Evolutionary conservation across 2,113 vertebrate genomes (phyloP).

Genomic region (Hydropotes inermis): DNA sequence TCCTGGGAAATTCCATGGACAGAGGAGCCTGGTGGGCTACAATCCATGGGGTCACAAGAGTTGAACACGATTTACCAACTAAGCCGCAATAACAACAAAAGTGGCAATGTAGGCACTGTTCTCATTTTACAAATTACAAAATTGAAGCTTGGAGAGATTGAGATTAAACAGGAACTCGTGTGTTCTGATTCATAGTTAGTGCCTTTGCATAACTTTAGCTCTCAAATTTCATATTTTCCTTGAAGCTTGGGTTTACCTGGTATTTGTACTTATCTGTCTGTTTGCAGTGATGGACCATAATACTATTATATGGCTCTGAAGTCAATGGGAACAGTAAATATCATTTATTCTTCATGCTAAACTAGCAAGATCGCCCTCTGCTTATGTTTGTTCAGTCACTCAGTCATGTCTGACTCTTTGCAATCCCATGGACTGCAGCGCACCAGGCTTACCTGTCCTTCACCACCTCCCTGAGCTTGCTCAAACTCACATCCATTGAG

Average conservation of each 20-base stretch:
- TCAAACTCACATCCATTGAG: neutral
- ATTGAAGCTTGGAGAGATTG: neutral
- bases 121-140: neutral
- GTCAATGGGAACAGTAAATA: neutral
- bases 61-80: neutral
- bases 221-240: neutral
- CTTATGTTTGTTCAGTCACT: neutral
- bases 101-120: neutral
- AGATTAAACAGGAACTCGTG: neutral
- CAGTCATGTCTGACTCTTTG: neutral
- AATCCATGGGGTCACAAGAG: neutral
- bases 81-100: neutral
- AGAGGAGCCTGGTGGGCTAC: neutral
- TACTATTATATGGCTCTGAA: neutral
- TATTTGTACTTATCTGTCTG: neutral
- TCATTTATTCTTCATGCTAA: neutral
- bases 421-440: neutral
- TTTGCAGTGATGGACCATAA: neutral
- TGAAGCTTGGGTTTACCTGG: neutral
- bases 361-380: neutral
- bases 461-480: neutral
- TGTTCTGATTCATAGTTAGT: neutral
- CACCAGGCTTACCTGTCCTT: neutral
- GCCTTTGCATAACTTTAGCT: neutral
- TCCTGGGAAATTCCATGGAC: neutral